Evolutionary conservation across 2,113 vertebrate species (phyloP).

Genomic region (Rissa tridactyla): DNA sequence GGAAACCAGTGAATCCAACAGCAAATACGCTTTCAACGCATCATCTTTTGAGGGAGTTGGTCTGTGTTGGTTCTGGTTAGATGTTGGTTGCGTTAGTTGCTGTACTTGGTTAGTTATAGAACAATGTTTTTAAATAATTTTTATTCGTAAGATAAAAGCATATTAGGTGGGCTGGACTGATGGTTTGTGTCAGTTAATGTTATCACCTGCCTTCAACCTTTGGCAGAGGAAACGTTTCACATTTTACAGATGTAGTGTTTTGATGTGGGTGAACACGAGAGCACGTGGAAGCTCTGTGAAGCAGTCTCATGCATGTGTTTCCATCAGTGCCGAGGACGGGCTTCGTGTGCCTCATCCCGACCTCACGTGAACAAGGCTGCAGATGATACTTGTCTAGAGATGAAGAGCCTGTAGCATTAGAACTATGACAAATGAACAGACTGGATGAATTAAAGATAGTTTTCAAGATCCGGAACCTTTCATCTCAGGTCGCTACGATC

Average conservation of each 20-base stretch:
- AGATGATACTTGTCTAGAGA: background rate
- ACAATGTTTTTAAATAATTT: background rate
- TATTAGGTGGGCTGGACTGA: background rate
- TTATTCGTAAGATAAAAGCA: background rate
- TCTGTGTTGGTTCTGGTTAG: background rate
- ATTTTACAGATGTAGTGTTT: background rate
- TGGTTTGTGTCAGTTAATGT: background rate
- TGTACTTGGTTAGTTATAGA: background rate
- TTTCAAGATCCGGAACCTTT: background rate
- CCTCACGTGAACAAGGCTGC: background rate
- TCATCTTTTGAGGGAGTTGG: background rate
- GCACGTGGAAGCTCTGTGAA: background rate
- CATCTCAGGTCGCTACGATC: background rate
- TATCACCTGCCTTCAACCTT: background rate
- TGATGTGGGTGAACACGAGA: accelerated
- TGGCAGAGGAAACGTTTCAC: background rate
- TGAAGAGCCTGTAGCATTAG: background rate
- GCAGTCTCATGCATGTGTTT: background rate
- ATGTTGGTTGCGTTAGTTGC: background rate
- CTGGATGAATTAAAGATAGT: background rate
- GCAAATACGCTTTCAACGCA: accelerated
- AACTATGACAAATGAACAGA: background rate
- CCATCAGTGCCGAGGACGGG: background rate
- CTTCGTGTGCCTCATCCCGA: background rate
- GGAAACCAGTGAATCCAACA: background rate